Conservation (phyloP, 2,797 vertebrate genomes). For the Nyctibius grandis region DNA sequence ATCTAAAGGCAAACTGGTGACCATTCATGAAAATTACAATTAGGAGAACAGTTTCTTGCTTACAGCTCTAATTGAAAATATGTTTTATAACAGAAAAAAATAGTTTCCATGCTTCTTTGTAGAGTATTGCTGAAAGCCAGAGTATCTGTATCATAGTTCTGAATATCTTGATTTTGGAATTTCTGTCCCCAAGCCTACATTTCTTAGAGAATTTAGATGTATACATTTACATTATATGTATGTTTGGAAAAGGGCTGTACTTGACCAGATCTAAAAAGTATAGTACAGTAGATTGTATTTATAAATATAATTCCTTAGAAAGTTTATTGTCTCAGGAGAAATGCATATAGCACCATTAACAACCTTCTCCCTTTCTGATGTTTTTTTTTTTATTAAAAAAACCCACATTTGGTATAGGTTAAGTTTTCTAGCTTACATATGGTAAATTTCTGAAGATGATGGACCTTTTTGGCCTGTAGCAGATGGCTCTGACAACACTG, state of each 20-base stretch:
- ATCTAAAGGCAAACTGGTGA: background rate
- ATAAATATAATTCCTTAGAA: background rate
- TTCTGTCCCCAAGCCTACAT: background rate
- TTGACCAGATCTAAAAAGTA: background rate
- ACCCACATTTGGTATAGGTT: background rate
- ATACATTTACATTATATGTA: background rate
- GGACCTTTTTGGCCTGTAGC: background rate
- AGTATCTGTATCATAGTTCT: background rate
- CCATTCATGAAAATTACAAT: background rate
- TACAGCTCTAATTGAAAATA: background rate
- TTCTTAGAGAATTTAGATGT: background rate
- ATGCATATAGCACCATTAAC: background rate
- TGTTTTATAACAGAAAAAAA: background rate
- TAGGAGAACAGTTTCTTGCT: background rate
- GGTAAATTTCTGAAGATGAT: background rate
- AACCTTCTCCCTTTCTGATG: background rate
- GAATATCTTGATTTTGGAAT: background rate
- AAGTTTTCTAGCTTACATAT: background rate
- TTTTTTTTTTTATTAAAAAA: background rate
- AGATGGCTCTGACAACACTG: background rate
- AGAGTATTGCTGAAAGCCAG: background rate
- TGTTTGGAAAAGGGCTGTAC: background rate
- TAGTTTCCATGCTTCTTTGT: background rate
- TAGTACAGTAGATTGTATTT: background rate
- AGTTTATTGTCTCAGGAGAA: background rate